Base-by-base conservation (phyloP, 2,797 vertebrate species). In the Falco novaeseelandiae region DNA sequence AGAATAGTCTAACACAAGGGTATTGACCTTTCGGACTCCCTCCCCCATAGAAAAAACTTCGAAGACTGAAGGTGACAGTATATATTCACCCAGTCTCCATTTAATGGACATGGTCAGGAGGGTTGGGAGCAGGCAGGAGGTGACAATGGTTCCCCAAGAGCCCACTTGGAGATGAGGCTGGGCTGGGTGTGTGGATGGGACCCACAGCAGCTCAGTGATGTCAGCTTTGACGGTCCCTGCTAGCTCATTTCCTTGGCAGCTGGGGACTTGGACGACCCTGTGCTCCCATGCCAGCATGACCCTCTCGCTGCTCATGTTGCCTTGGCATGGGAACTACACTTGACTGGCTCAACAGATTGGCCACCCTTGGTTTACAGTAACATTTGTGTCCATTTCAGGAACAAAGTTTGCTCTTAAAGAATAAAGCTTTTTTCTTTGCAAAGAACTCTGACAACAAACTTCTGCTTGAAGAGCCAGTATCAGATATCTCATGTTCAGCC, bases 191-290 rank as follows among this genome's bases (percentile, higher is more conserved):
- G 40, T 65, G 21, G 69, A 42, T 17, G 67, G 51, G 58, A 38
- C 49, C 46, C 67, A 14, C 1, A 1, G 55, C 69, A 70, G 69
- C 40, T 36, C 0, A 0, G 58, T 16, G 54, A 7, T 32, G 44
- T 25, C n/a, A 9, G 44, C 72, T 66, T 54, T 1, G 1, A 70
- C 34, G 6, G 46, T 49, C 29, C 26, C 46, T 26, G 55, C 40
- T 21, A 9, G 69, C 69, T 65, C 62, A 1, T n/a, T 21, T 36
- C 76, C 65, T 59, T 6, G 1, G 71, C 70, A 55, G 70, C 82
- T 27, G 58, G 52, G 58, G 65, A 38, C 38, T 21, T 13, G 72
- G 49, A 42, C 40, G 44, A 10, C n/a, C 32, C 65, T 5, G 7
- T 14, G 71, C 59, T 88, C 62, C 80, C 84, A 70, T 11, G 3